These are phyloP conservation scores for Babyrousa celebensis DNA, from an alignment of 2,797 vertebrate genomes.

Conservation along the genomic window DNA sequence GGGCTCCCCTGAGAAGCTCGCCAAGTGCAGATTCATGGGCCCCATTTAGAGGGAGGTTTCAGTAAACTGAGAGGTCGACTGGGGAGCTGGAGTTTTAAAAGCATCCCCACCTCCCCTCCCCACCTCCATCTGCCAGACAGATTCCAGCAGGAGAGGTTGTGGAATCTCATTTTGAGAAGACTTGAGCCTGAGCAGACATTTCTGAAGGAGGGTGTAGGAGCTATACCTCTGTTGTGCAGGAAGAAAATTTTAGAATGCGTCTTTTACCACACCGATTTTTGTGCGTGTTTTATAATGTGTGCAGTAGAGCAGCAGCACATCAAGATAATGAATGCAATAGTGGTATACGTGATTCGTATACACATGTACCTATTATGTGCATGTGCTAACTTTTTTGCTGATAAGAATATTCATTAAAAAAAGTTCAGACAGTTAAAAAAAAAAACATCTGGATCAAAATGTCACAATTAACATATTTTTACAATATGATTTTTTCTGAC, in stretches of 20 bases:
- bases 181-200: not conserved
- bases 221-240: not conserved
- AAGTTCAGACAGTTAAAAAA: not conserved
- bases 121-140: not conserved
- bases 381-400: not conserved
- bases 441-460: not conserved
- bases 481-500: not conserved
- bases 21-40: not conserved
- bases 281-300: not conserved
- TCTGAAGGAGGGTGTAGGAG: not conserved
- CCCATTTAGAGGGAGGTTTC: not conserved
- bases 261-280: not conserved
- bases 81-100: not conserved
- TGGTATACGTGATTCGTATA: not conserved
- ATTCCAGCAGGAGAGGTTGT: not conserved
- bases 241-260: not conserved
- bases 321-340: not conserved
- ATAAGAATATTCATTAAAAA: not conserved
- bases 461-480: constrained; percentile 42
- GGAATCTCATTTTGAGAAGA: not conserved
- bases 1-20: not conserved
- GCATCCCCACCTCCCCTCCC: too few relatives aligned
- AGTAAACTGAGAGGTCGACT: not conserved
- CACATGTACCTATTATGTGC: not conserved
- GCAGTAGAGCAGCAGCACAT: not conserved